Conservation (phyloP, 2,113 vertebrate species). For the Acanthisitta chloris region DNA sequence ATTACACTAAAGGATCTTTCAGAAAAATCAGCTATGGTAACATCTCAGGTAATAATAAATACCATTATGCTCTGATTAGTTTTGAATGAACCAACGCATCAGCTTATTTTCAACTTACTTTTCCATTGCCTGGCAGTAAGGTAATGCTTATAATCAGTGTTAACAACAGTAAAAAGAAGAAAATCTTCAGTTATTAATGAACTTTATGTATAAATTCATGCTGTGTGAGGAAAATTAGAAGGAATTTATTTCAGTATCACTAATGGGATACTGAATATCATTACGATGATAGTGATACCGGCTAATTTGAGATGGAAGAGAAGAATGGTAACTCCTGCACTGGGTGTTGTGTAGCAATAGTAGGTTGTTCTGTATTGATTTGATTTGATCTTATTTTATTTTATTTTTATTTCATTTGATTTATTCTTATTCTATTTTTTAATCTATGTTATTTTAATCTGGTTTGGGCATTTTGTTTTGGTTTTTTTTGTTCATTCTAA, state of each 20-base stretch:
- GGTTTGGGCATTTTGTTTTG: neutral
- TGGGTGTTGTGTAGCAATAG: neutral
- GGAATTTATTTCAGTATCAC: neutral
- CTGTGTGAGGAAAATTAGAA: neutral
- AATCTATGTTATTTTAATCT: neutral
- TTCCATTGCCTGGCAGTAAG: neutral
- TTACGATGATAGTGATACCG: neutral
- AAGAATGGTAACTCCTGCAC: neutral
- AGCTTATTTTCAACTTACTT: neutral
- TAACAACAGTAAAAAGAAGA: constrained; percentile 12
- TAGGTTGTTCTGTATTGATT: neutral
- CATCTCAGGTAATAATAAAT: neutral
- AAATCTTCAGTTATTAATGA: constrained; percentile 13
- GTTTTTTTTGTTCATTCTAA: accelerated
- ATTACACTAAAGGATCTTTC: neutral
- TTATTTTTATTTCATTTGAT: neutral
- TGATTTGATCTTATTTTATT: neutral
- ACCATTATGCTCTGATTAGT: neutral
- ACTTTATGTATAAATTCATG: neutral
- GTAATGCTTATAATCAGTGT: constrained; percentile 1
- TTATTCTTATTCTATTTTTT: neutral
- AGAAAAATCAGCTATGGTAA: neutral
- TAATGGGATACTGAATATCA: neutral
- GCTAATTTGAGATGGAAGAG: neutral
- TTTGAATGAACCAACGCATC: neutral